phyloP scores from a whole-genome alignment of 2,113 vertebrate species.

The Eubucco bourcierii region DNA sequence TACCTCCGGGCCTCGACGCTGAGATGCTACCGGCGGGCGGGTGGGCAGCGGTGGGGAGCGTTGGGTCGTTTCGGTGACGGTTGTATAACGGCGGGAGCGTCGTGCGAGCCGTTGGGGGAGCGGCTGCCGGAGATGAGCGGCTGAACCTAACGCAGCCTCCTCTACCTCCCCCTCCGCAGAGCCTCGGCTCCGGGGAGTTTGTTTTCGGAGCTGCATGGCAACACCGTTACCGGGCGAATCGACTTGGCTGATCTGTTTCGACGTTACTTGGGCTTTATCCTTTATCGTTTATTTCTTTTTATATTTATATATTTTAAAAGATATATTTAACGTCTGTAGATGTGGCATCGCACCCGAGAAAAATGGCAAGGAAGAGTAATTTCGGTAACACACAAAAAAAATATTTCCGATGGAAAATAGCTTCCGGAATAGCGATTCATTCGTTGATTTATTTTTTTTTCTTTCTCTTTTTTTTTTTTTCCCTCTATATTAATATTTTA shows the following conservation, averaged over 20 bases:
- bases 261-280: neutral
- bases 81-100: neutral
- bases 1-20: neutral
- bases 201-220: fast-evolving
- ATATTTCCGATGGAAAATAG: neutral
- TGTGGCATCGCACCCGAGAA: neutral
- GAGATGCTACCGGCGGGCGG: neutral
- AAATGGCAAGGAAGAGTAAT: neutral
- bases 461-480: neutral
- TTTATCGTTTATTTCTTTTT: no score
- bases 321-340: fast-evolving
- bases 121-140: neutral
- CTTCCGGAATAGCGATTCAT: neutral
- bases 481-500: fast-evolving
- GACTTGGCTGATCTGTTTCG: fast-evolving
- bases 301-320: no score
- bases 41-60: neutral
- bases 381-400: neutral
- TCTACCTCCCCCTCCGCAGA: neutral
- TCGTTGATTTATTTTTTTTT: neutral
- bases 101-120: neutral
- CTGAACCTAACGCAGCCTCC: neutral
- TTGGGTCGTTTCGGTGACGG: neutral
- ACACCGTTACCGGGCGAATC: fast-evolving
- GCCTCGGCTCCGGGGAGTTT: fast-evolving